These are phyloP conservation scores for Spodoptera exigua DNA, from an alignment of 2,888 invertebrate species.

Conservation along the genomic window DNA sequence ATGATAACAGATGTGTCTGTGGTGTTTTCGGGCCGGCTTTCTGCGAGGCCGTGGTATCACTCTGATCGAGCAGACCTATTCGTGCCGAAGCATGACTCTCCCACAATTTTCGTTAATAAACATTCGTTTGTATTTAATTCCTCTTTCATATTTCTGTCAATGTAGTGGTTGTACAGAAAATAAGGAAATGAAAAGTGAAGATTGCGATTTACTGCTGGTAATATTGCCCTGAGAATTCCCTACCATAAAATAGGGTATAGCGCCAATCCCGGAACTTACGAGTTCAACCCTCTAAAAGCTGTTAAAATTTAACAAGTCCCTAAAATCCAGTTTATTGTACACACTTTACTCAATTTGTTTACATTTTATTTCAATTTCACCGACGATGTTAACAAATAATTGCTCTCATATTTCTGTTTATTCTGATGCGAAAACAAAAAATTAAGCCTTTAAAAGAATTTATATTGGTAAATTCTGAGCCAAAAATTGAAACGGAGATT, in stretches of 20 bases:
- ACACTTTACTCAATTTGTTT: slow-evolving; percentile 52
- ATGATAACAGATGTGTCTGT: no score
- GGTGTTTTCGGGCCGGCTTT: no score
- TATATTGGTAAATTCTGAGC: slow-evolving; percentile 12
- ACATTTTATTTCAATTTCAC: slow-evolving; percentile 47
- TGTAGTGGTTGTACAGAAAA: slow-evolving; percentile 67
- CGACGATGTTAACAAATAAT: slow-evolving; percentile 39
- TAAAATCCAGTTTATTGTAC: slow-evolving; percentile 55
- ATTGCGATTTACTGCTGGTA: slow-evolving; percentile 65
- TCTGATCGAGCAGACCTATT: no score
- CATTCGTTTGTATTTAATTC: slow-evolving; percentile 47
- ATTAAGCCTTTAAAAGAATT: not conserved
- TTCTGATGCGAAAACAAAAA: no score
- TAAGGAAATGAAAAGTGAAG: slow-evolving; percentile 71
- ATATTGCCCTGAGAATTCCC: slow-evolving; percentile 64
- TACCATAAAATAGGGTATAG: slow-evolving; percentile 68
- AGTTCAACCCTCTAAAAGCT: slow-evolving; percentile 60
- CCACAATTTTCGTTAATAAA: no score
- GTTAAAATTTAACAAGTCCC: slow-evolving; percentile 77
- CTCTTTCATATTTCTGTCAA: no score
- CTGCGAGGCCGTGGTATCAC: no score
- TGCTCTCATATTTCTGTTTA: slow-evolving; percentile 60
- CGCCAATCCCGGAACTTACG: slow-evolving; percentile 59
- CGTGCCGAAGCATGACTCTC: no score
- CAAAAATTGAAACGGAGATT: slow-evolving; percentile 65